These are phyloP conservation scores for Hydrochoerus hydrochaeris DNA, from an alignment of 2,113 vertebrate species.

Conservation along the genomic window DNA sequence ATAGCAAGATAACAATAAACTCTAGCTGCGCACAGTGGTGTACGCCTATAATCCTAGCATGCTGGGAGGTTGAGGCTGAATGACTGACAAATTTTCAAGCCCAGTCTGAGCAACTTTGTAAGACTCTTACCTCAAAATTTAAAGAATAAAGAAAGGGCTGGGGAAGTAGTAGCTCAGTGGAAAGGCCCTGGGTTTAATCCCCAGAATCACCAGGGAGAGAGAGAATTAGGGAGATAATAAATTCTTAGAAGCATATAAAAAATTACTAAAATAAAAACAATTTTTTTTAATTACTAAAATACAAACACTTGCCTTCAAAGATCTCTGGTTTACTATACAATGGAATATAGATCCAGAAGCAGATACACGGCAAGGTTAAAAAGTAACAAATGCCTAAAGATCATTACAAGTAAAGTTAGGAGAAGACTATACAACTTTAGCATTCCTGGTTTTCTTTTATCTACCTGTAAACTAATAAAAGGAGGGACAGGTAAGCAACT, in stretches of 20 bases:
- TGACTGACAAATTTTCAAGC: neutral
- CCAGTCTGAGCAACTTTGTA: neutral
- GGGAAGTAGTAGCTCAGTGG: neutral
- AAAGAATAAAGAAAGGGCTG: neutral
- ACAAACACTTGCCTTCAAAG: neutral
- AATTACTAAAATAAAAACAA: neutral
- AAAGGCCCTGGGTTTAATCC: neutral
- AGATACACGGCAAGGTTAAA: neutral
- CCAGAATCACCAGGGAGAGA: neutral
- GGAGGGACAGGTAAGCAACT: neutral
- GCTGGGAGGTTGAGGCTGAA: neutral
- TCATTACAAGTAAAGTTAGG: neutral
- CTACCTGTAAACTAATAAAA: neutral
- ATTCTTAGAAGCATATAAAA: neutral
- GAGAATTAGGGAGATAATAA: neutral
- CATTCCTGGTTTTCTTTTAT: neutral
- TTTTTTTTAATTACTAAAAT: neutral
- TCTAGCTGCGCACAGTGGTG: neutral
- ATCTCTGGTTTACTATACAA: neutral
- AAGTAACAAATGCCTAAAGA: neutral
- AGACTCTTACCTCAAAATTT: neutral
- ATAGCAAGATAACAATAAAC: neutral
- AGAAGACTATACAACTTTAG: neutral
- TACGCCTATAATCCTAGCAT: neutral
- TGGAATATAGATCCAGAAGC: neutral